phyloP scores from a whole-genome alignment of 2,888 invertebrate species.

The Nysson spinosus region DNA sequence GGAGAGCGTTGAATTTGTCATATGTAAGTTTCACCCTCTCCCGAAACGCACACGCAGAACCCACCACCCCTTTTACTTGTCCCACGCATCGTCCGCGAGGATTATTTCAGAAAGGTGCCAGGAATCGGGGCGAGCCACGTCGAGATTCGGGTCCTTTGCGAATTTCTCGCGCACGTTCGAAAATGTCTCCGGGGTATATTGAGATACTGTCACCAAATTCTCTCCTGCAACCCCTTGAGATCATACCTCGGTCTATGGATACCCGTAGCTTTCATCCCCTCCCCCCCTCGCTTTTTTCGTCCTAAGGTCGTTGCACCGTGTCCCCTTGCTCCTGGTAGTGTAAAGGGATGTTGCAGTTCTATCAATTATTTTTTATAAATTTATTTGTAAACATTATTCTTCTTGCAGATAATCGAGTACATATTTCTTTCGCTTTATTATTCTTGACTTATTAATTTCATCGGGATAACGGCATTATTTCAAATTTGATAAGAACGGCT shows the following conservation, averaged over 20 bases:
- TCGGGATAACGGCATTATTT: too few species aligned
- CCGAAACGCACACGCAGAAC: conserved; percentile 51
- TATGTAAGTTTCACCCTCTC: conserved; percentile 68
- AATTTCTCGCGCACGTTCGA: conserved; percentile 49
- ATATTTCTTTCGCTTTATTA: too few species aligned
- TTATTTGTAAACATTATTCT: too few species aligned
- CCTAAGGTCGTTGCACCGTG: conserved; percentile 43
- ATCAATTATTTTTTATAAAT: too few species aligned
- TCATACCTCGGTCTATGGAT: conserved; percentile 39
- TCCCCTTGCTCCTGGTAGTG: background rate
- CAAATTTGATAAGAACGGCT: too few species aligned
- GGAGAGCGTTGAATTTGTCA: conserved; percentile 71
- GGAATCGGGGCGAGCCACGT: conserved; percentile 47
- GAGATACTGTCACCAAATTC: conserved; percentile 70
- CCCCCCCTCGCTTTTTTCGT: conserved; percentile 11
- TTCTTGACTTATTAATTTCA: too few species aligned
- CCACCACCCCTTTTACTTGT: conserved; percentile 11
- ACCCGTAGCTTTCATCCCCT: conserved; percentile 47
- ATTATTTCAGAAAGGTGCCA: conserved; percentile 58
- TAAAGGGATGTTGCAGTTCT: too few species aligned
- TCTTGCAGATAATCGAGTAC: too few species aligned
- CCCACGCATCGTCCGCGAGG: conserved; percentile 54
- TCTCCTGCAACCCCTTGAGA: conserved; percentile 50
- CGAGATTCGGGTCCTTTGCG: conserved; percentile 65
- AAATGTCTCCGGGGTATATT: conserved; percentile 69